A percentile compares a stretch with the other conserved stretches of the same genome.
These are phyloP conservation scores for Bergia puertoricense DNA, from an alignment of 92 coral and sea anemone genomes.

Conservation along the genomic window DNA sequence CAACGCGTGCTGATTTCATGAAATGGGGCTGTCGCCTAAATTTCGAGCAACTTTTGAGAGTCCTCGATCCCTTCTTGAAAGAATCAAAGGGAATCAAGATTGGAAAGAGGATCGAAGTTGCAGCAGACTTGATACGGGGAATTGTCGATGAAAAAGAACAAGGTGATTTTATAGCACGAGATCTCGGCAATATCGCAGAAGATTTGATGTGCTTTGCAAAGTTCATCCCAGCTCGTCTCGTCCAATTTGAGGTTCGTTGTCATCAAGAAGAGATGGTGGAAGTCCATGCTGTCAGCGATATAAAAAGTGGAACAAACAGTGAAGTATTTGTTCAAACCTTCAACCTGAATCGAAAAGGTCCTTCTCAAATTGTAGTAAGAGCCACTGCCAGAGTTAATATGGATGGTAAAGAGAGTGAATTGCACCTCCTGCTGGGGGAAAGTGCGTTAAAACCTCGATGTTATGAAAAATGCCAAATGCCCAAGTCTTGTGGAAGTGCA, in stretches of 20 bases:
- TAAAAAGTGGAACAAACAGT: background rate
- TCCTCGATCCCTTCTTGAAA: constrained; percentile 11
- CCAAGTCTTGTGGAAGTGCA: background rate
- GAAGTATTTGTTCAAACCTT: constrained; percentile 3
- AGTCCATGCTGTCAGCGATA: background rate
- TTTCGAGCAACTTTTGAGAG: background rate
- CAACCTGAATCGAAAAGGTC: background rate
- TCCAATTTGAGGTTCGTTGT: constrained; percentile 18
- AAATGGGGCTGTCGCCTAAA: constrained; percentile 17
- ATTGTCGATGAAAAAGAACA: constrained; percentile 21
- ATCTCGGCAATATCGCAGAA: constrained; percentile 16
- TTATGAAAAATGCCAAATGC: background rate
- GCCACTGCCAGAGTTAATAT: constrained; percentile 16
- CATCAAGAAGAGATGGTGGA: background rate
- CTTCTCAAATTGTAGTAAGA: background rate
- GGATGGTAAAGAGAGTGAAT: background rate
- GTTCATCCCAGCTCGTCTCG: constrained; percentile 21
- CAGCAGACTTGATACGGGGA: constrained; percentile 20
- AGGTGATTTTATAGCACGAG: constrained; percentile 11
- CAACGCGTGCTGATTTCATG: background rate
- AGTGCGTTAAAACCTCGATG: background rate
- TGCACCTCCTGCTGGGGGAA: background rate
- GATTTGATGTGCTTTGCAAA: constrained; percentile 16
- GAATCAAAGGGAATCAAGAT: constrained; percentile 21
- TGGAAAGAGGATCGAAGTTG: constrained; percentile 14